Conservation (phyloP, 2,888 invertebrate genomes). For the Drosophila anomalata region DNA sequence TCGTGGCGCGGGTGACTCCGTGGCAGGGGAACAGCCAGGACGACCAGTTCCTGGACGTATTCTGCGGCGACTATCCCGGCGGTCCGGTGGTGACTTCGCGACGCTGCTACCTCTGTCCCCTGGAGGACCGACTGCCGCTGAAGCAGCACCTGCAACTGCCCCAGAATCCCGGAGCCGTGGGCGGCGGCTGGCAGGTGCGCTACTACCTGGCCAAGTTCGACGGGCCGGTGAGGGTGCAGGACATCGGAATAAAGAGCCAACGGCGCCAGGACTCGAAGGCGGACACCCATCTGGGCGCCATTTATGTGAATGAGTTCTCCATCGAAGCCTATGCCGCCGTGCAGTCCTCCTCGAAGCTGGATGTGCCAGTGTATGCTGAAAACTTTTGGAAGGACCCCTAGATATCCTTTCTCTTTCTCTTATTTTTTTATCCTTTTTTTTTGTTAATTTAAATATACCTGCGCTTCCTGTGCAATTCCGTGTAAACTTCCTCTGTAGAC, state of each 20-base stretch:
- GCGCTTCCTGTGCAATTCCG: not conserved
- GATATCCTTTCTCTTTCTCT: not conserved
- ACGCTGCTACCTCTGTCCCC: conserved; percentile 72
- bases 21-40: conserved; percentile 7
- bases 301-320: conserved; percentile 71
- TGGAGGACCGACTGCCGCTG: conserved; percentile 52
- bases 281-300: conserved; percentile 72
- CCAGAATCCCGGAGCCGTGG: conserved; percentile 49
- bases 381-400: conserved; percentile 17
- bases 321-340: conserved; percentile 34
- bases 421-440: not conserved
- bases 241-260: conserved; percentile 77
- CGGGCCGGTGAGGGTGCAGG: conserved; percentile 69
- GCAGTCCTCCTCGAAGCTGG: conserved; percentile 1
- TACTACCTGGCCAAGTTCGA: conserved; percentile 78
- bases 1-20: conserved; percentile 67
- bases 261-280: conserved; percentile 27
- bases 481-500: not conserved
- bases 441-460: not conserved
- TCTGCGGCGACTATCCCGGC: conserved; percentile 72
- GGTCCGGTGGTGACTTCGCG: conserved; percentile 53
- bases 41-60: conserved; percentile 75
- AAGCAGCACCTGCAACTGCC: conserved; percentile 60
- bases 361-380: conserved; percentile 30
- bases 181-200: conserved; percentile 77